phyloP scores from a whole-genome alignment of 1,140 invertebrate genomes.

The Neodiprion virginianus region DNA sequence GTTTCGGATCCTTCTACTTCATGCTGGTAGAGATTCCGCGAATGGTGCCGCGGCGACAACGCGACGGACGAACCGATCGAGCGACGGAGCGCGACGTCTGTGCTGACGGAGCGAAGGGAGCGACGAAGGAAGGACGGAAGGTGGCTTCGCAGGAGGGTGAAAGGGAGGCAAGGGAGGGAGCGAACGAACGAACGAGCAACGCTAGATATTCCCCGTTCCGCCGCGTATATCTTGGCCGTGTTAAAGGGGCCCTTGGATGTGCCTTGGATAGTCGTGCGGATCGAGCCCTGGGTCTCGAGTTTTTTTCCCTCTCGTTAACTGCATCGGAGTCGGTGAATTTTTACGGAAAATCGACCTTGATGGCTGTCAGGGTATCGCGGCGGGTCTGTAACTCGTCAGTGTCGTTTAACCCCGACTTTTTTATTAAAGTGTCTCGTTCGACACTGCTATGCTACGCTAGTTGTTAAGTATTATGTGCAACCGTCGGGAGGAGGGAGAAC shows the following conservation, averaged over 20 bases:
- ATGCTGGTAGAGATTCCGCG: neutral
- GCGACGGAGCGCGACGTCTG: neutral
- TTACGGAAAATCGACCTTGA: slow-evolving; percentile 48
- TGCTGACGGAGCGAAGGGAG: neutral
- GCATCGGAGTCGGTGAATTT: slow-evolving; percentile 40
- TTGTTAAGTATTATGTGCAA: neutral
- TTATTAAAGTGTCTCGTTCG: too few relatives aligned
- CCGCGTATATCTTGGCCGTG: neutral
- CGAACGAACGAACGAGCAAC: slow-evolving; percentile 1
- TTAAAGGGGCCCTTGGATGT: slow-evolving; percentile 24
- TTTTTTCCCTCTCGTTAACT: slow-evolving; percentile 30
- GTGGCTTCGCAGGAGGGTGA: neutral
- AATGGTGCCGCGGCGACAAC: neutral
- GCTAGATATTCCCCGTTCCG: neutral
- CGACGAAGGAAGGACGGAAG: neutral
- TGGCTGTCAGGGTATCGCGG: slow-evolving; percentile 52
- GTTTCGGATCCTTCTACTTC: neutral
- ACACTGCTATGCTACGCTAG: neutral
- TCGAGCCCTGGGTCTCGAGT: slow-evolving; percentile 10
- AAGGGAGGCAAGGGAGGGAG: neutral
- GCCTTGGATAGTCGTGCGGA: slow-evolving; percentile 41
- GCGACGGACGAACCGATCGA: neutral
- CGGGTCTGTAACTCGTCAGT: slow-evolving; percentile 25
- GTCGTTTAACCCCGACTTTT: neutral
- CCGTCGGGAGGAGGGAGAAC: neutral